Evolutionary conservation across 1,140 invertebrate genomes (phyloP).

Genomic region (Asobara japonica): DNA sequence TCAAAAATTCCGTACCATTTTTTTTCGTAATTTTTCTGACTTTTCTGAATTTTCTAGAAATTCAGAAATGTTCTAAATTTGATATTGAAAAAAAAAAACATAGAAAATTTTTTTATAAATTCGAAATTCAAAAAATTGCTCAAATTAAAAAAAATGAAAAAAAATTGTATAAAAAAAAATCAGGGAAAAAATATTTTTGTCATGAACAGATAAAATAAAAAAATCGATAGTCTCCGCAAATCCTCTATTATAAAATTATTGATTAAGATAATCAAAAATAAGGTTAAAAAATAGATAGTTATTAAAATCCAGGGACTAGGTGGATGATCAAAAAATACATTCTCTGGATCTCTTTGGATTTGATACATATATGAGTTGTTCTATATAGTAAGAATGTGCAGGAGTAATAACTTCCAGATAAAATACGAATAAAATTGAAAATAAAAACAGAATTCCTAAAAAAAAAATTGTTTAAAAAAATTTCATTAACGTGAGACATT

Average conservation of each 20-base stretch:
- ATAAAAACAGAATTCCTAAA: slow-evolving; percentile 23
- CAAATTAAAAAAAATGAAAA: too few species aligned
- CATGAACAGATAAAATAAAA: background rate
- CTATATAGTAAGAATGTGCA: background rate
- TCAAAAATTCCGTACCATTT: too few species aligned
- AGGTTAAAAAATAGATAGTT: background rate
- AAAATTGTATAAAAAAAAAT: too few species aligned
- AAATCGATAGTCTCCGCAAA: background rate
- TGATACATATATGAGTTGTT: slow-evolving; percentile 2
- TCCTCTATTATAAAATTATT: background rate
- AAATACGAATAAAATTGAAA: background rate
- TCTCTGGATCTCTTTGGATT: slow-evolving; percentile 24
- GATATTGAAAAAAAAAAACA: too few species aligned
- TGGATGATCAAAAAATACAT: slow-evolving; percentile 11
- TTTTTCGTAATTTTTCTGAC: too few species aligned
- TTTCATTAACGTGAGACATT: too few species aligned
- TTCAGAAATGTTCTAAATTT: too few species aligned
- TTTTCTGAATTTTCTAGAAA: too few species aligned
- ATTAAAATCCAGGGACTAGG: slow-evolving; percentile 26
- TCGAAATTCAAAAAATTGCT: too few species aligned
- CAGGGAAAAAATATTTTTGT: too few species aligned
- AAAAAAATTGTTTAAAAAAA: too few species aligned
- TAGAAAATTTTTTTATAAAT: too few species aligned
- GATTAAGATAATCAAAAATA: background rate
- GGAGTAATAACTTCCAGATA: background rate